Evolutionary conservation across 92 coral and sea anemone species (phyloP).

Genomic region (Bergia sp.): DNA sequence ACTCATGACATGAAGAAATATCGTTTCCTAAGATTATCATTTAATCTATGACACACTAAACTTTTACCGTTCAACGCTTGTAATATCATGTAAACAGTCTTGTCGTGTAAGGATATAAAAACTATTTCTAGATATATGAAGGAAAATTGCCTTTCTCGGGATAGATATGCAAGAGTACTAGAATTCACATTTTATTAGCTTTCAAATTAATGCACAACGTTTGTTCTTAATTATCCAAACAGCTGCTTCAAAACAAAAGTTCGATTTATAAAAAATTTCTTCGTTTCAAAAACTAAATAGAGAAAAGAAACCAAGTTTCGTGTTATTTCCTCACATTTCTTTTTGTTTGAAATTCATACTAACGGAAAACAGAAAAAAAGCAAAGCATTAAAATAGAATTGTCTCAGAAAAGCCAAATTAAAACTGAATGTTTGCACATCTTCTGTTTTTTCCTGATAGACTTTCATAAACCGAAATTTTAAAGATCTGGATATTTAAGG

Average conservation of each 20-base stretch:
- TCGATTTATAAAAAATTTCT: background rate
- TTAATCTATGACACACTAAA: background rate
- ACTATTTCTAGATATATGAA: background rate
- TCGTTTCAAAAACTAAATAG: constrained; percentile 9
- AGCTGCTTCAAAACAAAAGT: constrained; percentile 11
- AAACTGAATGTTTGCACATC: background rate
- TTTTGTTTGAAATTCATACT: constrained; percentile 11
- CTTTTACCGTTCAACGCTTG: background rate
- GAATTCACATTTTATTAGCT: background rate
- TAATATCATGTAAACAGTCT: background rate
- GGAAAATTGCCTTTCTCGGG: background rate
- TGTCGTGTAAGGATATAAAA: background rate
- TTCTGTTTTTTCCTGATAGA: background rate
- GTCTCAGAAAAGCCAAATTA: background rate
- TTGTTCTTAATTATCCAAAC: background rate
- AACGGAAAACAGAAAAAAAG: background rate
- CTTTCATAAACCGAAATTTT: background rate
- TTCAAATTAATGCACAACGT: background rate
- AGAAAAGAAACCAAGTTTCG: background rate
- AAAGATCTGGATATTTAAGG: too few species aligned
- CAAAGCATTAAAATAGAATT: background rate
- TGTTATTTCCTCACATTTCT: background rate
- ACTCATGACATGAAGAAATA: background rate
- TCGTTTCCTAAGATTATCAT: background rate
- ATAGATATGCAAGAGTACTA: background rate